Evolutionary conservation across 2,797 vertebrate species (phyloP), one percentile per base, ranked within the genome.

Genomic region (Alosa sapidissima): DNA sequence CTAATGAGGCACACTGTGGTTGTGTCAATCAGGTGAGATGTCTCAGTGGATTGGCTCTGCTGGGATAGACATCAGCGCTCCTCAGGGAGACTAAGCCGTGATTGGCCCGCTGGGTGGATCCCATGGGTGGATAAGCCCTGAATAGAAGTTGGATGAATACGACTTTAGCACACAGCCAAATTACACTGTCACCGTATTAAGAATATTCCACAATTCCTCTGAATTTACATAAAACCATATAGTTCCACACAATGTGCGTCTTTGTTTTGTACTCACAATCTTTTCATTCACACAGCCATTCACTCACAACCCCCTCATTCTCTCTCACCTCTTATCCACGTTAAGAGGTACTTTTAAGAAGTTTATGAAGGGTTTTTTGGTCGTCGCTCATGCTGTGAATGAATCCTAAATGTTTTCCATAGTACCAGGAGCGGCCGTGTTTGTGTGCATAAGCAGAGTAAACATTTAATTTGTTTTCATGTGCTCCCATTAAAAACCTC

Each of bases 1-100:
- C 94, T 95, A 95, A 96, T 95, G 94, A 96, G 94, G 91, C 86
- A 89, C 93, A 93, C 89, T 93, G 89, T 89, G 92, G 87, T 87
- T 84, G 81, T 95, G 94, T 94, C 94, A 93, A 89, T 95, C 94
- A 94, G 91, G 87, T 89, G 85, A 85, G 81, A 85, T 41, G 90
- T 91, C 91, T 92, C 91, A 82, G 91, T 90, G 93, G 93, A 95
- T 94, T 92, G 91, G 93, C 90, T 92, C 92, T 78, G 85, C 91
- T 91, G 91, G 88, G 91, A 93, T 92, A 90, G 81, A 78, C 89
- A 91, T 91, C 90, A 90, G 88, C 9, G 92, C 93, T 92, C 90
- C 92, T 90, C 92, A 92, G 90, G 86, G 87, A 93, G 89, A 89
- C 88, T 92, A 5, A 89, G 89, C 86, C 90, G 91, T 93, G 94